Percentiles rank a stretch among this genome's conserved stretches.
Conservation (phyloP, 2,113 vertebrate species). For the Neotragus moschatus region DNA sequence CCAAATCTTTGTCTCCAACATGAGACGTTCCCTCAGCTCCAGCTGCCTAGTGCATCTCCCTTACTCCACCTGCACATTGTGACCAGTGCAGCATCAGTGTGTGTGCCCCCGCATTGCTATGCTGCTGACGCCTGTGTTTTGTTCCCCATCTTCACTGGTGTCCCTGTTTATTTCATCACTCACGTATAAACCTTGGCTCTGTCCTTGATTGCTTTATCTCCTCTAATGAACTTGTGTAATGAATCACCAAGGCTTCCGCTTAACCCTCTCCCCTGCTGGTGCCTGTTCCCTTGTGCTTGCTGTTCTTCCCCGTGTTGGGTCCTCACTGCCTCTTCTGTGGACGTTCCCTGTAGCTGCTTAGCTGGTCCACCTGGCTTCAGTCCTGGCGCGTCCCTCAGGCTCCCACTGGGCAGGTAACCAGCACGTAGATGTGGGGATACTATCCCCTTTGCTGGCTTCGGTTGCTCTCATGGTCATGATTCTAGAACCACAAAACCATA, state of each 20-base stretch:
- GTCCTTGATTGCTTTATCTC: neutral
- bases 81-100: neutral
- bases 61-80: neutral
- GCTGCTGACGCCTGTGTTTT: neutral
- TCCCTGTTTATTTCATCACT: neutral
- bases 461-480: neutral
- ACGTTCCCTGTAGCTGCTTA: neutral
- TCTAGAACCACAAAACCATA: neutral
- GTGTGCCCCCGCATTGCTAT: neutral
- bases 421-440: neutral
- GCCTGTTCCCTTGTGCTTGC: neutral
- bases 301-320: neutral
- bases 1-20: neutral
- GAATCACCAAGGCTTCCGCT: neutral
- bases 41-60: neutral
- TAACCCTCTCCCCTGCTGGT: neutral
- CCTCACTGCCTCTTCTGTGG: neutral
- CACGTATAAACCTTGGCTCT: neutral
- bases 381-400: neutral
- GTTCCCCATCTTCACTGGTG: neutral
- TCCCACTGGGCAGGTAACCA: neutral
- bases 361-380: neutral
- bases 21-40: neutral
- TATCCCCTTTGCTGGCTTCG: neutral
- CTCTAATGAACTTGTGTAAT: neutral